Evolutionary conservation across 2,113 vertebrate species (phyloP), one percentile per base, ranked within the genome.

Genomic region (Sorex araneus): DNA sequence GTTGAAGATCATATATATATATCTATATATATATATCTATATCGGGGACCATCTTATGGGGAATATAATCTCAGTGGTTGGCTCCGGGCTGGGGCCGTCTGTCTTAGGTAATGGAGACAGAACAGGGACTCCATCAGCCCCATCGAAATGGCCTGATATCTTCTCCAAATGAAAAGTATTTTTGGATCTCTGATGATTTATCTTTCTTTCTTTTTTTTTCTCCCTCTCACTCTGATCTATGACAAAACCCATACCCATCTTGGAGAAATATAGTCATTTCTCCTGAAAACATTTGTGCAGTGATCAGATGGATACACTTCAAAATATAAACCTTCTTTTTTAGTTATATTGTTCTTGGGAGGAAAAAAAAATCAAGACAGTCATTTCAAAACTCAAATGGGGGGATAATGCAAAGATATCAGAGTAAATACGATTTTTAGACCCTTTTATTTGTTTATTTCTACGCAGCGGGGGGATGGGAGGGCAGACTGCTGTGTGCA

Each of bases 1-100:
- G 99, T 99, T 98, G 98, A 98, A 98, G 98, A 99, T 99, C 98
- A 99, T 98, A 98, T 98, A 98, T 98, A 98, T 97, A 97, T 98
- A 99, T 98, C 98, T 98, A 98, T 98, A 98, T 97, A 97, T 98
- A 94, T 87, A 97, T 94, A 94, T 98, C 40, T 87, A 97, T 94
- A 96, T 97, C 84, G 97, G 97, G 98, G 98, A 98, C 98, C 97
- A 98, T 98, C 98, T 98, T 98, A 98, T 98, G 96, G 98, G 97
- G 98, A 98, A 98, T 98, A 98, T 98, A 98, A 98, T 98, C 98
- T 98, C 95, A 13, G 95, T 83, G 87, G 98, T 97, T 97, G 97
- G 97, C 98, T 98, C 84, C 96, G 96, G 97, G 92, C 97, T 98
- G 97, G 89, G 91, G 96, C 98, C 98, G 98, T 97, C 97, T 97